These are phyloP conservation scores for Mimumesa dahlbomi DNA, from an alignment of 2,888 invertebrate species.

Conservation along the genomic window DNA sequence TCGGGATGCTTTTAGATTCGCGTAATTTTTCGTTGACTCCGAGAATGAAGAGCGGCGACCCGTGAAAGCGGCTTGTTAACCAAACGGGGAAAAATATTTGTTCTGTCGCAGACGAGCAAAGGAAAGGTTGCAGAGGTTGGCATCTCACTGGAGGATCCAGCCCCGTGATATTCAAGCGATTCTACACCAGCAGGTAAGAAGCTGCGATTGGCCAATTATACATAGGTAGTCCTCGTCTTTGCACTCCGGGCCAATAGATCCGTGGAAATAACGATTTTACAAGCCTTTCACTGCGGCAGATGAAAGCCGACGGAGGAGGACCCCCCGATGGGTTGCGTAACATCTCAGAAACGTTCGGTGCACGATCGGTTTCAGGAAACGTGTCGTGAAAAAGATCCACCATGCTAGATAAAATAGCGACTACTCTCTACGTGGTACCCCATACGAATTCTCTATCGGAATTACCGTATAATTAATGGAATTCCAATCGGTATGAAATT, in stretches of 20 bases:
- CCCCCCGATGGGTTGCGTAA: slow-evolving; percentile 5
- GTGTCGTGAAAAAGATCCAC: neutral
- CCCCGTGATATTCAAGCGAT: slow-evolving; percentile 82
- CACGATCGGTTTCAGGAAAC: neutral
- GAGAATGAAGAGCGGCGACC: too few relatives aligned
- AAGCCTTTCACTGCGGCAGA: slow-evolving; percentile 19
- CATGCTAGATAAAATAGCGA: too few relatives aligned
- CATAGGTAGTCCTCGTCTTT: slow-evolving; percentile 1
- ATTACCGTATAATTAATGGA: too few relatives aligned
- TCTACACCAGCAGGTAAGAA: slow-evolving; percentile 76
- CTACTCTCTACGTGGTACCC: neutral
- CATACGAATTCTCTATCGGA: too few relatives aligned
- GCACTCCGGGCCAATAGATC: slow-evolving; percentile 17
- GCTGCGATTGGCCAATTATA: neutral
- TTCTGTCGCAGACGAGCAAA: slow-evolving; percentile 81
- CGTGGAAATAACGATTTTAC: slow-evolving; percentile 24
- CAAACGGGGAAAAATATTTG: slow-evolving; percentile 1
- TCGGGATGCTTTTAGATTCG: too few relatives aligned
- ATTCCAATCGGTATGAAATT: too few relatives aligned
- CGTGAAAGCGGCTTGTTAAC: too few relatives aligned
- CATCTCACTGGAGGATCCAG: slow-evolving; percentile 95
- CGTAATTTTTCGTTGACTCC: too few relatives aligned
- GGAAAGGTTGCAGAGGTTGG: slow-evolving; percentile 94
- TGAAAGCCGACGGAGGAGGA: slow-evolving; percentile 9
- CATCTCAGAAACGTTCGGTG: neutral